phyloP scores from a whole-genome alignment of 1,140 invertebrate genomes.

The Drosophila tristis region DNA sequence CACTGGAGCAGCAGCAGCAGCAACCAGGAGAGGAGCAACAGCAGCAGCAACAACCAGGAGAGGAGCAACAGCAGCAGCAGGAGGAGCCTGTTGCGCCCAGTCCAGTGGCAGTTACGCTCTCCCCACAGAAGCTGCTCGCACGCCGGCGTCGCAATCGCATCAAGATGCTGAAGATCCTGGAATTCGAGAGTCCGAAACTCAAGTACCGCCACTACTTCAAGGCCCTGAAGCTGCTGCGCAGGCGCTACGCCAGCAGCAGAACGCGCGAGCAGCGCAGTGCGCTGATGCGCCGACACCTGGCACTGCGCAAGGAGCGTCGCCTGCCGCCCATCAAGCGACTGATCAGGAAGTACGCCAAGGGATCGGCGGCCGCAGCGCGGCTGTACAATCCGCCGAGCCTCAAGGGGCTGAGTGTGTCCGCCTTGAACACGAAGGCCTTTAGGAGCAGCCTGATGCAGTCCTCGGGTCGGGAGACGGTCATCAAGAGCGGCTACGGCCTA shows the following conservation, averaged over 20 bases:
- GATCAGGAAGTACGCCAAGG: conserved; percentile 43
- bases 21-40: too few species aligned
- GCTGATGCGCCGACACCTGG: conserved; percentile 43
- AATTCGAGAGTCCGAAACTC: conserved; percentile 67
- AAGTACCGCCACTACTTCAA: conserved; percentile 70
- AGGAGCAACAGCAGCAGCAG: neutral
- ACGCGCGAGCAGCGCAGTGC: conserved; percentile 27
- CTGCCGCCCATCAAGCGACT: conserved; percentile 68
- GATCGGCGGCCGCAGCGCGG: neutral
- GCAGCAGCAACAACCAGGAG: neutral
- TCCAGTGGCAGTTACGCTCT: neutral
- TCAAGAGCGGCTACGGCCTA: conserved; percentile 57
- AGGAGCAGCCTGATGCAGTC: conserved; percentile 26
- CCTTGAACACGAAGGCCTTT: conserved; percentile 49
- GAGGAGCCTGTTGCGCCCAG: neutral
- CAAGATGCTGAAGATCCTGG: conserved; percentile 65
- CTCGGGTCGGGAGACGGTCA: conserved; percentile 58
- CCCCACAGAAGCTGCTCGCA: conserved; percentile 34
- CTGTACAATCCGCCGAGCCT: conserved; percentile 44
- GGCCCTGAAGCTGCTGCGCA: conserved; percentile 44
- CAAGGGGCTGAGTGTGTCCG: conserved; percentile 48
- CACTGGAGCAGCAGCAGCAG: neutral
- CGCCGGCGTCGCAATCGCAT: conserved; percentile 68
- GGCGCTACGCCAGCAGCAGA: conserved; percentile 22
- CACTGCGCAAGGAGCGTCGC: conserved; percentile 44